These are phyloP conservation scores for Drosophila nigritarsus DNA, from an alignment of 2,888 invertebrate genomes.

Conservation along the genomic window DNA sequence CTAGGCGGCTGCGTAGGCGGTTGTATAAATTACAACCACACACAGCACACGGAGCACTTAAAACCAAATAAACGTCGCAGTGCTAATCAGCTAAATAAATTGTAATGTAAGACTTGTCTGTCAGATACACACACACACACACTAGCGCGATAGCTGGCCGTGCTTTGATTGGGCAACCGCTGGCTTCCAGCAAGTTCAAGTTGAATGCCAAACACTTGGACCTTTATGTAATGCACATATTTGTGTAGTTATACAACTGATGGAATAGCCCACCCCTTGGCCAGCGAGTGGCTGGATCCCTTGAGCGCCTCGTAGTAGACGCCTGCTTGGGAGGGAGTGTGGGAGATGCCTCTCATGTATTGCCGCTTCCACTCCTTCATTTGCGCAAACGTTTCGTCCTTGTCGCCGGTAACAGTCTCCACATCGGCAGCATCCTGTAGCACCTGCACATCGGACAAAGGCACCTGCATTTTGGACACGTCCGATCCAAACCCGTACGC, in stretches of 20 bases:
- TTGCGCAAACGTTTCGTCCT: conserved; percentile 73
- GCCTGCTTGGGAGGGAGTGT: conserved; percentile 80
- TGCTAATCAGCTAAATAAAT: conserved; percentile 70
- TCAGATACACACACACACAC: conserved; percentile 31
- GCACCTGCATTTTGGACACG: conserved; percentile 70
- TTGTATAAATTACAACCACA: conserved; percentile 76
- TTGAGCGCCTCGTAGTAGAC: conserved; percentile 83
- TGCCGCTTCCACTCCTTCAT: conserved; percentile 81
- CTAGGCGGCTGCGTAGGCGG: conserved; percentile 46
- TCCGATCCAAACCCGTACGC: conserved; percentile 38
- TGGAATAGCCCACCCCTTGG: conserved; percentile 73
- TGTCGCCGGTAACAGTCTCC: conserved; percentile 62
- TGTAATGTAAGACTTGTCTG: conserved; percentile 38
- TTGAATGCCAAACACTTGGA: conserved; percentile 74
- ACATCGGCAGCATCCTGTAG: conserved; percentile 67
- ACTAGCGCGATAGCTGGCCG: conserved; percentile 4
- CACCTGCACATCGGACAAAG: conserved; percentile 76
- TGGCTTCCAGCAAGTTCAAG: conserved; percentile 77
- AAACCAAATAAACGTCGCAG: conserved; percentile 55
- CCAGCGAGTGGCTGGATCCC: conserved; percentile 79
- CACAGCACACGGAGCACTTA: conserved; percentile 55
- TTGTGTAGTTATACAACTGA: not conserved
- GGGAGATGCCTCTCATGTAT: conserved; percentile 82
- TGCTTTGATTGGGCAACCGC: conserved; percentile 31
- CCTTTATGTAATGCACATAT: conserved; percentile 3